A percentile compares a stretch with the other conserved stretches of the same genome.
Conservation (phyloP, 2,888 invertebrate genomes). For the Cremastinae sp. region DNA sequence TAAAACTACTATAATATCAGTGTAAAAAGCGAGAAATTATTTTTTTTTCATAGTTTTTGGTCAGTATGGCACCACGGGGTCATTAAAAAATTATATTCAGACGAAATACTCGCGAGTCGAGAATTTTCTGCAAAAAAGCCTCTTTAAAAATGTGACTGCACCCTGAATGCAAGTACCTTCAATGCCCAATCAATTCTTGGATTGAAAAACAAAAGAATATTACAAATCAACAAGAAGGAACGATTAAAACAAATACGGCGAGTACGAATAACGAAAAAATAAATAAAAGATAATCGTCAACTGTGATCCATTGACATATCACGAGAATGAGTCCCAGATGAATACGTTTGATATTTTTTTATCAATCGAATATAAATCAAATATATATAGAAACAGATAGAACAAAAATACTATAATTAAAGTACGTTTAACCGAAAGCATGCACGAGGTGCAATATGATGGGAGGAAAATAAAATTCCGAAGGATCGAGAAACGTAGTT, state of each 20-base stretch:
- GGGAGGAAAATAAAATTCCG: slow-evolving; percentile 5
- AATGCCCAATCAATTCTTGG: slow-evolving; percentile 10
- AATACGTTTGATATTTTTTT: slow-evolving; percentile 60
- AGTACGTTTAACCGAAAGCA: slow-evolving; percentile 44
- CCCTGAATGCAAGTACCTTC: slow-evolving; percentile 54
- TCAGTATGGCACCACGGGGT: background rate
- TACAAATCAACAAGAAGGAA: background rate
- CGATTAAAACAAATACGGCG: too few relatives aligned
- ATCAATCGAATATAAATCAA: slow-evolving; percentile 43
- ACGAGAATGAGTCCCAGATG: slow-evolving; percentile 43
- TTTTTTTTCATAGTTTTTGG: too few relatives aligned
- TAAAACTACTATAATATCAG: too few relatives aligned
- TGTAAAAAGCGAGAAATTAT: too few relatives aligned
- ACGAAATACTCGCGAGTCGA: too few relatives aligned
- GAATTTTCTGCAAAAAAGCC: background rate
- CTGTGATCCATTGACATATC: slow-evolving; percentile 64
- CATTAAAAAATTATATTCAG: background rate
- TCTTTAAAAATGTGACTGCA: slow-evolving; percentile 44
- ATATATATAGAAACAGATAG: slow-evolving; percentile 17
- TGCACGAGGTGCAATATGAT: slow-evolving; percentile 63
- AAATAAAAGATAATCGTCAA: slow-evolving; percentile 47
- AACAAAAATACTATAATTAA: slow-evolving; percentile 4
- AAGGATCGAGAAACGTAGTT: slow-evolving; percentile 34
- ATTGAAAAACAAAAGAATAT: background rate
- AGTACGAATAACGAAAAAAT: slow-evolving; percentile 1